phyloP scores from a whole-genome alignment of 2,113 vertebrate genomes.

The Rhadina sibilatrix region DNA sequence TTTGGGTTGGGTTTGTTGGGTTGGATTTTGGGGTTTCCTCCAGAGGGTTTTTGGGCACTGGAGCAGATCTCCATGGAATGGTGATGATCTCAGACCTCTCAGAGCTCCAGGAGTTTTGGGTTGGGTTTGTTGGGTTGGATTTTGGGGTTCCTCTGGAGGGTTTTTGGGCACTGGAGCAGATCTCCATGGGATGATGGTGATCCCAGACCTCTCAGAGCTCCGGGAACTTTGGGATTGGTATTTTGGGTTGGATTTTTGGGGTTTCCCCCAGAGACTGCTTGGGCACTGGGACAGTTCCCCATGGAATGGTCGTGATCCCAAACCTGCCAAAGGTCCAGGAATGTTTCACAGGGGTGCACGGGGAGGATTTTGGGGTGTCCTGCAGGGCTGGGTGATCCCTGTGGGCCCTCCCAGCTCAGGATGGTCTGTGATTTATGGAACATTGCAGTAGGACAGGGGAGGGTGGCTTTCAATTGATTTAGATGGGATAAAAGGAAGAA shows the following conservation, averaged over 20 bases:
- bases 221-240: neutral
- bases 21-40: neutral
- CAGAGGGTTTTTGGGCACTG: neutral
- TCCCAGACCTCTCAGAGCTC: neutral
- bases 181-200: fast-evolving
- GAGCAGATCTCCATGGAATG: fast-evolving
- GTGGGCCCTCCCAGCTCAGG: neutral
- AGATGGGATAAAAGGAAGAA: neutral
- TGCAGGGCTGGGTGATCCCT: neutral
- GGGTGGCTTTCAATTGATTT: neutral
- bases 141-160: neutral
- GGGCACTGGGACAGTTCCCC: too few relatives aligned
- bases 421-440: fast-evolving
- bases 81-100: fast-evolving
- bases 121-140: too few relatives aligned
- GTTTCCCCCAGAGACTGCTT: fast-evolving
- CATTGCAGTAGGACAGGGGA: fast-evolving
- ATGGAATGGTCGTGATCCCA: neutral
- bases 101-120: neutral
- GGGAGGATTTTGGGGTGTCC: neutral
- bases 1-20: neutral
- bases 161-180: neutral
- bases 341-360: fast-evolving
- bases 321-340: fast-evolving
- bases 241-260: neutral